Base-by-base conservation (phyloP, 2,888 invertebrate genomes). In the Calliopum simillimum region DNA sequence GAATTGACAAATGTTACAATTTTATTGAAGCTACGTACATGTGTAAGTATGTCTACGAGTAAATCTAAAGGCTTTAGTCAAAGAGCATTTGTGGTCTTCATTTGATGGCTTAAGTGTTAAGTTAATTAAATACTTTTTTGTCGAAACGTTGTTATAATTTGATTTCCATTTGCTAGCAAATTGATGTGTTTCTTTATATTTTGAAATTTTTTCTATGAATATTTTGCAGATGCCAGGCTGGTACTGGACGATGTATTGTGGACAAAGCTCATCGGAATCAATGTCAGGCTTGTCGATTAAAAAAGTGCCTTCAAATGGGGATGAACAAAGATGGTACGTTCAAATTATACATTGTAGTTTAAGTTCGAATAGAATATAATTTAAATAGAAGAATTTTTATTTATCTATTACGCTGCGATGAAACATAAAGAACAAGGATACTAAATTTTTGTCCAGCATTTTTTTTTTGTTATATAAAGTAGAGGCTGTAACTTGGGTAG, bases 281-380 rank as follows among this genome's bases (percentile, higher is more conserved):
- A 85, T 99, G 99, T 85, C 99, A 99, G 86, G 99, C 99, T 0
- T 99, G 99, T 86, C 90, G 99, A 58, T 90, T 99, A 77, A 98
- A 98, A 89, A 99, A 99, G 88, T 99, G 99, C 86, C 90, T 99
- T 77, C 91, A 94, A 76, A 98, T 98, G 96, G 99, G 99, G 74
- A 99, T 99, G 99, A 99, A 99, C 88, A 99, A 99, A 89, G 99
- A 99, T 88, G 99, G 99, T 99, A 88, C 92, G 95, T 76, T 13
- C 13, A 44, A 46, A 47, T 33, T 33, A 6, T 33, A 33, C 8
- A 3, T 8, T 6, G 8, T 33, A 33, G 8, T 6, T 33, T 33
- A 33, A 33, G 8, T 33, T 25, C 25, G 25, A 25, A 25, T n/a
- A n/a, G n/a, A n/a, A n/a, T n/a, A n/a, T n/a, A n/a, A n/a, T n/a